Percentiles rank a stretch among this genome's conserved stretches.
These are phyloP conservation scores for Hydrolagus affinis DNA, from an alignment of 2,113 vertebrate genomes.

Conservation along the genomic window DNA sequence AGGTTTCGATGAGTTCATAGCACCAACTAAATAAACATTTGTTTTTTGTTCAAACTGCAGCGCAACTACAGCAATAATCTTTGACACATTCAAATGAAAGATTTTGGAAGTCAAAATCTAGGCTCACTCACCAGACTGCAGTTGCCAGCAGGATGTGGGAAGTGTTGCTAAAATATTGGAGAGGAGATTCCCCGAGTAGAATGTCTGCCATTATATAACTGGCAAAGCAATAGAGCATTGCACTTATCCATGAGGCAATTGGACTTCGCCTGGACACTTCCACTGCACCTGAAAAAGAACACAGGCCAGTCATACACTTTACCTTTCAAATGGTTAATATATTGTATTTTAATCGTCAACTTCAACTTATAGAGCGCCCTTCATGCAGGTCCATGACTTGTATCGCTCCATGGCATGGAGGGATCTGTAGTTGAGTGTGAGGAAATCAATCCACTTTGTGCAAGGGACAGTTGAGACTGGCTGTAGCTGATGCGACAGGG, in stretches of 20 bases:
- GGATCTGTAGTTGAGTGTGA: no score
- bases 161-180: slow-evolving; percentile 87
- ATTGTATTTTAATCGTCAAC: no score
- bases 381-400: no score
- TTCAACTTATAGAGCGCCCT: no score
- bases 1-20: no score
- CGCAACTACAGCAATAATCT: accelerated
- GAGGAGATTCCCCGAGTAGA: slow-evolving; percentile 74
- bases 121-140: slow-evolving; percentile 75
- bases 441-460: no score
- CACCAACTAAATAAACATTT: no score
- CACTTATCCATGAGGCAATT: slow-evolving; percentile 85
- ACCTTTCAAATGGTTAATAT: not conserved
- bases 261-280: slow-evolving; percentile 85
- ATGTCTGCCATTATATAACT: slow-evolving; percentile 90
- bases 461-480: no score
- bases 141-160: slow-evolving; percentile 85
- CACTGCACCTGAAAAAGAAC: slow-evolving; percentile 63
- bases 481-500: no score
- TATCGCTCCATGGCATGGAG: no score
- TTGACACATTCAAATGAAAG: not conserved
- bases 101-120: not conserved
- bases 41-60: not conserved
- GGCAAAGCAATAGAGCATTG: slow-evolving; percentile 96
- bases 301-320: not conserved